Conservation (phyloP, 2,113 vertebrate genomes). For the Barnardius zonarius region DNA sequence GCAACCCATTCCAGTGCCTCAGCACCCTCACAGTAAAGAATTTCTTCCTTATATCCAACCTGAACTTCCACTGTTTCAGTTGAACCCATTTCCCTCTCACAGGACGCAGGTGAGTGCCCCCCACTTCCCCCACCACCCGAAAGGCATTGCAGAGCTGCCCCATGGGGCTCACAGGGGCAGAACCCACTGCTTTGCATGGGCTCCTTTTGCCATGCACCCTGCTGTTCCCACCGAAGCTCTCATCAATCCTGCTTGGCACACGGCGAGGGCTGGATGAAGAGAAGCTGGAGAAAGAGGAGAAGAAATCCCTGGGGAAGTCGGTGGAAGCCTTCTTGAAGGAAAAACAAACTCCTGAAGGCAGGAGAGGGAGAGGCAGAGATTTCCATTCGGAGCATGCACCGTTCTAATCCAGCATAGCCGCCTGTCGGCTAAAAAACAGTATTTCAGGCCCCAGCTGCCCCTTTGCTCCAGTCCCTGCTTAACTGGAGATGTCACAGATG, state of each 20-base stretch:
- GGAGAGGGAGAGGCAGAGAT: not conserved
- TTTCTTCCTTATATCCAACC: not conserved
- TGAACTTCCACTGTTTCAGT: not conserved
- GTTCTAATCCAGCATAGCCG: constrained; percentile 40
- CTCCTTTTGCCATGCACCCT: not conserved
- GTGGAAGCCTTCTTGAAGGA: not conserved
- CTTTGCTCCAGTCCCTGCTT: constrained; percentile 28
- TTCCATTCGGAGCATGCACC: constrained; percentile 33
- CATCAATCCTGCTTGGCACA: not conserved
- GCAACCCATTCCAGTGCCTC: not conserved
- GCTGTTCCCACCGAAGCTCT: accelerated
- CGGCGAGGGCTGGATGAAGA: accelerated
- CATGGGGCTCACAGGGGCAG: not conserved
- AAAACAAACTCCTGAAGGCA: not conserved
- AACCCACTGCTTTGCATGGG: not conserved
- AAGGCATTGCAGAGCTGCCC: not conserved
- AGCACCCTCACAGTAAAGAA: not conserved
- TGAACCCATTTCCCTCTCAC: not conserved
- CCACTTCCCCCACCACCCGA: no score
- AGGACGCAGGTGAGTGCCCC: not conserved
- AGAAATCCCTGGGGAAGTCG: not conserved
- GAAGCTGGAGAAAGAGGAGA: not conserved
- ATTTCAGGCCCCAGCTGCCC: constrained; percentile 39
- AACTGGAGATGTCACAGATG: constrained; percentile 54
- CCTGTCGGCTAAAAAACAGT: constrained; percentile 44